These are phyloP conservation scores for Vulpes vulpes DNA, from an alignment of 2,113 vertebrate species.

Conservation along the genomic window DNA sequence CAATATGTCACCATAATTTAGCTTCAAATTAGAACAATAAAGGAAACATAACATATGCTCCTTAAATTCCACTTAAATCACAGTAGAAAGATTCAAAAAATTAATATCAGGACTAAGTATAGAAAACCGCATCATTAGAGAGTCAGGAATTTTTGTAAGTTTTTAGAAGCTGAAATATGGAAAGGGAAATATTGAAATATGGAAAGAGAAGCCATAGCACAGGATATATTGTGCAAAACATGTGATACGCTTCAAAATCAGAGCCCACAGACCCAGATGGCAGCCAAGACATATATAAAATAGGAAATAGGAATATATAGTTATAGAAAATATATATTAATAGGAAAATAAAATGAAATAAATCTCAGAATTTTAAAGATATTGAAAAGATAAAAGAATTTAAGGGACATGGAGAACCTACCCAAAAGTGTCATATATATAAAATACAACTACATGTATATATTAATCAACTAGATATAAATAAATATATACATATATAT, in stretches of 20 bases:
- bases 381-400: background rate
- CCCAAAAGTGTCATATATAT: background rate
- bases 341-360: background rate
- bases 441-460: no score
- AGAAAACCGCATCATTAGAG: background rate
- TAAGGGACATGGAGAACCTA: background rate
- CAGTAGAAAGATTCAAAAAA: background rate
- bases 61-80: conserved; percentile 6
- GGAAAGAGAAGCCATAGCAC: background rate
- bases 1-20: background rate
- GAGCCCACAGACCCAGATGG: background rate
- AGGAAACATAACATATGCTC: background rate
- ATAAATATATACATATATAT: background rate
- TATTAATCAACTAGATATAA: no score
- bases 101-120: background rate
- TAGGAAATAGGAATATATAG: background rate
- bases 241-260: background rate
- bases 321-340: background rate
- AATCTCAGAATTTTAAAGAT: background rate
- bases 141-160: background rate
- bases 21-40: background rate
- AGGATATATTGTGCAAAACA: background rate
- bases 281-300: background rate
- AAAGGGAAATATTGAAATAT: background rate
- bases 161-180: background rate